phyloP scores from a whole-genome alignment of 1,140 invertebrate species.

The Leptinotarsa lineolata region DNA sequence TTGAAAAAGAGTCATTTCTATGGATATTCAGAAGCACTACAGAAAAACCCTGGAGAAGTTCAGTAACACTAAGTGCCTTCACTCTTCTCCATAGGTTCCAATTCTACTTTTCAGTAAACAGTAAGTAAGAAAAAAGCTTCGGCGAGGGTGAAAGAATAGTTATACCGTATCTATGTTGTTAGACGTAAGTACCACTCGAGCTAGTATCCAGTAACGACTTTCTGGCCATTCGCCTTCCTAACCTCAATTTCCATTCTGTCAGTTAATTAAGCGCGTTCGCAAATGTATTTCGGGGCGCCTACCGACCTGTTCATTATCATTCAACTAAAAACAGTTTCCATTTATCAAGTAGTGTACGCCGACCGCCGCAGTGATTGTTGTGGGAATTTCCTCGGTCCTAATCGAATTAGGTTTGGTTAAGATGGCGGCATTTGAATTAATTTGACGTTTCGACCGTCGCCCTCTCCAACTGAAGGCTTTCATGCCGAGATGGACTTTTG shows the following conservation, averaged over 20 bases:
- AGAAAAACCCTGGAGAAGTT: too few relatives aligned
- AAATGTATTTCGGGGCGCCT: slow-evolving; percentile 30
- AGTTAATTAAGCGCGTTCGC: slow-evolving; percentile 35
- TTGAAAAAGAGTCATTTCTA: too few relatives aligned
- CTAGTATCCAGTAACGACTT: background rate
- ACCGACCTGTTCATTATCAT: slow-evolving; percentile 31
- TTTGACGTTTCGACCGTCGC: slow-evolving; percentile 6
- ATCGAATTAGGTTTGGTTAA: slow-evolving; percentile 24
- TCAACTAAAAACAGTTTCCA: slow-evolving; percentile 29
- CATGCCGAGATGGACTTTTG: background rate
- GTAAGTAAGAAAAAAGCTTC: too few relatives aligned
- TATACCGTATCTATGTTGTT: too few relatives aligned
- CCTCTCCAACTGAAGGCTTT: background rate
- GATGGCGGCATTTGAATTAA: slow-evolving; percentile 24
- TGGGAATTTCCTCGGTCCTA: slow-evolving; percentile 10
- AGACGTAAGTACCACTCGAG: too few relatives aligned
- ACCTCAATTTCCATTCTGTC: slow-evolving; percentile 18
- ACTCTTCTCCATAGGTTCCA: too few relatives aligned
- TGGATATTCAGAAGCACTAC: too few relatives aligned
- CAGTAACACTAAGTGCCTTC: too few relatives aligned
- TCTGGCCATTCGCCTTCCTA: background rate
- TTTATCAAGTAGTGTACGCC: slow-evolving; percentile 28
- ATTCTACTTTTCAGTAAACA: too few relatives aligned
- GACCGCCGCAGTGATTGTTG: slow-evolving; percentile 19
- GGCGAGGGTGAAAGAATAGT: too few relatives aligned